Evolutionary conservation across 2,888 invertebrate genomes (phyloP).

Genomic region (Ochropleura leucogaster): DNA sequence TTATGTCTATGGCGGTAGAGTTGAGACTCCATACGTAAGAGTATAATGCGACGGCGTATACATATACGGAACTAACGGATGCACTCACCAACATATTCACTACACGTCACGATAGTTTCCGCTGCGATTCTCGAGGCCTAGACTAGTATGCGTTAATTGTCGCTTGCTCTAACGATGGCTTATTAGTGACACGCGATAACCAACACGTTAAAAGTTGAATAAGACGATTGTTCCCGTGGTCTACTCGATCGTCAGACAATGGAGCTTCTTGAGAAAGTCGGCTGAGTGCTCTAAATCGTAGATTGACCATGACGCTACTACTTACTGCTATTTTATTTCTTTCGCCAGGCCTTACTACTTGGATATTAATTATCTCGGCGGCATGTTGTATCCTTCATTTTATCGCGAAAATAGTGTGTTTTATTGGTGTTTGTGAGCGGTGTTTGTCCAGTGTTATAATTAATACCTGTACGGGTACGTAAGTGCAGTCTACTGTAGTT

Average conservation of each 20-base stretch:
- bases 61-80: constrained; percentile 85
- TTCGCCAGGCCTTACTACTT: constrained; percentile 33
- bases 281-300: constrained; percentile 77
- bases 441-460: constrained; percentile 47
- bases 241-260: constrained; percentile 65
- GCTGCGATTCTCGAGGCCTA: constrained; percentile 79
- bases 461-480: constrained; percentile 52
- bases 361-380: constrained; percentile 17
- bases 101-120: constrained; percentile 84
- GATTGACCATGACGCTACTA: constrained; percentile 79
- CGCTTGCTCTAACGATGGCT: constrained; percentile 66
- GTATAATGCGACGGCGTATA: constrained; percentile 64
- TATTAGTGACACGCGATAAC: constrained; percentile 73
- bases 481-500: constrained; percentile 53
- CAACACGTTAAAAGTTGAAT: constrained; percentile 52
- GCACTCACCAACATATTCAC: constrained; percentile 79
- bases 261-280: constrained; percentile 77
- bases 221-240: constrained; percentile 51
- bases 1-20: constrained; percentile 59
- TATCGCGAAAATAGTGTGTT: constrained; percentile 27
- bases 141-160: constrained; percentile 81
- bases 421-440: constrained; percentile 26
- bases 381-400: constrained; percentile 18
- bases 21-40: constrained; percentile 56
- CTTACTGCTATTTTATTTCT: constrained; percentile 61